Conservation (phyloP, 1,140 invertebrate species). For the Chironomus striatipennis region DNA sequence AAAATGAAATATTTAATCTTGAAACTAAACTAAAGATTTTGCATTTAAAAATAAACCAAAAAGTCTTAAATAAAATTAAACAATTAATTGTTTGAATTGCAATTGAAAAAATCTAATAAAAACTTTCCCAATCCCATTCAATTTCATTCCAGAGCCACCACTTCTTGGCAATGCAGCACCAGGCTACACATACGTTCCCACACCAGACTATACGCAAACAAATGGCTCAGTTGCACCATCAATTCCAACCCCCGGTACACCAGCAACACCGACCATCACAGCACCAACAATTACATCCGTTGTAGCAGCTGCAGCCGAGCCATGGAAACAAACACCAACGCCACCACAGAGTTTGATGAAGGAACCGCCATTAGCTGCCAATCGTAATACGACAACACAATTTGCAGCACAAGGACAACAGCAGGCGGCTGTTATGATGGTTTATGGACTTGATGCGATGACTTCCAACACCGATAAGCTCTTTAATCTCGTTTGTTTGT, state of each 20-base stretch:
- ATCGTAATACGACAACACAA: slow-evolving; percentile 38
- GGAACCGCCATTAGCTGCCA: slow-evolving; percentile 37
- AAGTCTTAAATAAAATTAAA: no score
- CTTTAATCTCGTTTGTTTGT: slow-evolving; percentile 98
- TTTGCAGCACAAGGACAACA: slow-evolving; percentile 38
- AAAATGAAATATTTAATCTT: no score
- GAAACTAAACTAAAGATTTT: background rate
- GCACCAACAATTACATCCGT: no score
- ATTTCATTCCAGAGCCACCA: slow-evolving; percentile 34
- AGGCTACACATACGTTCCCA: slow-evolving; percentile 38
- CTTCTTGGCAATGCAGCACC: slow-evolving; percentile 37
- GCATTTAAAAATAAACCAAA: background rate
- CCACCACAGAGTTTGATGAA: slow-evolving; percentile 40
- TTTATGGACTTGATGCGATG: slow-evolving; percentile 88
- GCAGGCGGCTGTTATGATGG: slow-evolving; percentile 88
- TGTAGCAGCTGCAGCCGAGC: slow-evolving; percentile 27
- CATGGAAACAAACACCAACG: slow-evolving; percentile 38
- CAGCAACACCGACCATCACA: slow-evolving; percentile 29
- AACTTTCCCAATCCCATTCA: background rate
- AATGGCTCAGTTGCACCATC: background rate
- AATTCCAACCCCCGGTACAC: background rate
- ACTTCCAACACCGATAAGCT: slow-evolving; percentile 92
- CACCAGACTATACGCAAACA: slow-evolving; percentile 38
- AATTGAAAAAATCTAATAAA: no score
- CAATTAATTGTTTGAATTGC: no score